Conservation (phyloP, 2,888 invertebrate genomes). For the Mamestra brassicae region DNA sequence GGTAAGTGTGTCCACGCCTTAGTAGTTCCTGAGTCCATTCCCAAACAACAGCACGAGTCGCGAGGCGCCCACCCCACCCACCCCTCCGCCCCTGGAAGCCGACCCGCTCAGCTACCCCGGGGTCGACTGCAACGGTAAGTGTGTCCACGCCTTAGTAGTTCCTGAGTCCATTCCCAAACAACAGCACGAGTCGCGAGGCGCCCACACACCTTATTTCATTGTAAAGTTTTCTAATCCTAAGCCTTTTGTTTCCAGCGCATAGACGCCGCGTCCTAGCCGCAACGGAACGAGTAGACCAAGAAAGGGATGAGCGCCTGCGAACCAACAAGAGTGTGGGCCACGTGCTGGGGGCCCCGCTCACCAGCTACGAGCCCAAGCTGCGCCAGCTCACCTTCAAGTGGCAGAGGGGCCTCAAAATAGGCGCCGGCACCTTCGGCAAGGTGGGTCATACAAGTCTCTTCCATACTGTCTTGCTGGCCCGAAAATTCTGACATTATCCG, state of each 20-base stretch:
- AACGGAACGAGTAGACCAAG: slow-evolving; percentile 91
- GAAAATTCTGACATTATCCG: neutral
- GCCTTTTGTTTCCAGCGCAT: slow-evolving; percentile 72
- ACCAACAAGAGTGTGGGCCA: slow-evolving; percentile 81
- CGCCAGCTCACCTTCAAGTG: slow-evolving; percentile 97
- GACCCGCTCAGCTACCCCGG: no score
- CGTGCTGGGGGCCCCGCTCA: slow-evolving; percentile 77
- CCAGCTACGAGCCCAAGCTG: slow-evolving; percentile 93
- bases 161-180: no score
- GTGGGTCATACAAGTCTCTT: slow-evolving; percentile 44
- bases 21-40: no score
- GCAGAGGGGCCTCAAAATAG: slow-evolving; percentile 98
- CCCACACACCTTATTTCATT: no score
- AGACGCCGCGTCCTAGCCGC: slow-evolving; percentile 86
- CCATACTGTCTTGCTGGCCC: neutral
- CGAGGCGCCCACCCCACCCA: no score
- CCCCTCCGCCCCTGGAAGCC: no score
- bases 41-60: no score
- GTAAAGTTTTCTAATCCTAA: neutral
- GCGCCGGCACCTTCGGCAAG: slow-evolving; percentile 98
- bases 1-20: no score
- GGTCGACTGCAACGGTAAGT: no score
- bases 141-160: no score
- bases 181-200: no score
- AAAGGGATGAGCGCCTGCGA: slow-evolving; percentile 92